Conservation (phyloP, 2,797 vertebrate genomes). For the Phylloscopus collybita region DNA sequence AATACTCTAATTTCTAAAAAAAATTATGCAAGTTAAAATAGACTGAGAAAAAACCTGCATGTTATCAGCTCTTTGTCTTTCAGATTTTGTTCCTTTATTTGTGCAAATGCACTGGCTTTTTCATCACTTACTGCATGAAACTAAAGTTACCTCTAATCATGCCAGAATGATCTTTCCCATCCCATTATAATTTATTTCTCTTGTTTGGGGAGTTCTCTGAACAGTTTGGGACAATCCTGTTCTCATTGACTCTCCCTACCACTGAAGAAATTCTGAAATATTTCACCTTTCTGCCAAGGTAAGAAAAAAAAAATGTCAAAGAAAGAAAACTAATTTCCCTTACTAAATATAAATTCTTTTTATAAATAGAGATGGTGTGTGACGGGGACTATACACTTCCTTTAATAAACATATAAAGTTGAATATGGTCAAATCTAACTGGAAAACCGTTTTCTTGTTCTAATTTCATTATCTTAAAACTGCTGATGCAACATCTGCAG, state of each 20-base stretch:
- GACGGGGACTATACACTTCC: not conserved
- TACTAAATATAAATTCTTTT: not conserved
- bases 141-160: not conserved
- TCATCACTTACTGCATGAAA: not conserved
- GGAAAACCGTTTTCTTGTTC: not conserved
- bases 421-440: not conserved
- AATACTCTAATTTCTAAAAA: not conserved
- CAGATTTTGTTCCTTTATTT: not conserved
- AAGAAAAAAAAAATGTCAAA: not conserved
- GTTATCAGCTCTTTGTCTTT: not conserved
- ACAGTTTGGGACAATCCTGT: not conserved
- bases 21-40: not conserved
- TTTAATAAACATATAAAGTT: not conserved
- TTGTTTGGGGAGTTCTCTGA: not conserved
- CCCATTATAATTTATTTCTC: not conserved
- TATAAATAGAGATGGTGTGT: not conserved
- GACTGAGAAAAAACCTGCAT: not conserved
- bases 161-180: not conserved
- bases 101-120: not conserved
- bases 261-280: not conserved
- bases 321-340: not conserved
- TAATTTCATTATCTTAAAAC: constrained; percentile 19
- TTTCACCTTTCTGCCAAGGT: not conserved
- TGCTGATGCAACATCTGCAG: constrained; percentile 13
- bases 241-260: not conserved